Percentiles rank a stretch among this genome's conserved stretches.
phyloP scores from a whole-genome alignment of 2,888 invertebrate species.

The Hypomecis atomaria region DNA sequence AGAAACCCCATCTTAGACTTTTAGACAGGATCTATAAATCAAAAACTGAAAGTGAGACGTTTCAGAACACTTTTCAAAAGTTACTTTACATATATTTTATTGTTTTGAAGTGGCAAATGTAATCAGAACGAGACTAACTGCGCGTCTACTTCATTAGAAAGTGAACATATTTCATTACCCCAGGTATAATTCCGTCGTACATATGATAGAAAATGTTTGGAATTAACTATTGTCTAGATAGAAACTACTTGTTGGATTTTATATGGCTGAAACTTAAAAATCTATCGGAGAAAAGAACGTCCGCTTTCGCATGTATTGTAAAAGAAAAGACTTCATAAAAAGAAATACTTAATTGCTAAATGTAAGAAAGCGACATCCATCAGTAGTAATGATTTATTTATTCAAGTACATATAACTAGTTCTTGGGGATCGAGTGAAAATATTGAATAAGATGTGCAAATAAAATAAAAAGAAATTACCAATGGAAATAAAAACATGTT shows the following conservation, averaged over 20 bases:
- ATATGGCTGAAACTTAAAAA: background rate
- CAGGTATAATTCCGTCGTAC: conserved; percentile 40
- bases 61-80: conserved; percentile 15
- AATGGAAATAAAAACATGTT: too few relatives aligned
- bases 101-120: conserved; percentile 53
- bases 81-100: conserved; percentile 56
- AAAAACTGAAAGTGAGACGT: conserved; percentile 31
- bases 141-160: conserved; percentile 61
- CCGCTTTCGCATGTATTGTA: too few relatives aligned
- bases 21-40: conserved; percentile 20
- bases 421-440: too few relatives aligned
- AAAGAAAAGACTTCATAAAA: too few relatives aligned
- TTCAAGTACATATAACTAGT: too few relatives aligned
- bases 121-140: conserved; percentile 70
- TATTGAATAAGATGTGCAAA: too few relatives aligned
- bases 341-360: too few relatives aligned
- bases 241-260: conserved; percentile 6
- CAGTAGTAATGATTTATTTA: too few relatives aligned
- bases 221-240: conserved; percentile 17
- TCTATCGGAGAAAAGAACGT: too few relatives aligned
- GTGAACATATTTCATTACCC: conserved; percentile 58
- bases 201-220: conserved; percentile 38
- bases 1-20: conserved; percentile 1
- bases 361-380: too few relatives aligned
- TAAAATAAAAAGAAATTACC: too few relatives aligned